Percentiles rank a stretch among this genome's conserved stretches.
phyloP scores from a whole-genome alignment of 2,113 vertebrate species.

The Nematolebias whitei region DNA sequence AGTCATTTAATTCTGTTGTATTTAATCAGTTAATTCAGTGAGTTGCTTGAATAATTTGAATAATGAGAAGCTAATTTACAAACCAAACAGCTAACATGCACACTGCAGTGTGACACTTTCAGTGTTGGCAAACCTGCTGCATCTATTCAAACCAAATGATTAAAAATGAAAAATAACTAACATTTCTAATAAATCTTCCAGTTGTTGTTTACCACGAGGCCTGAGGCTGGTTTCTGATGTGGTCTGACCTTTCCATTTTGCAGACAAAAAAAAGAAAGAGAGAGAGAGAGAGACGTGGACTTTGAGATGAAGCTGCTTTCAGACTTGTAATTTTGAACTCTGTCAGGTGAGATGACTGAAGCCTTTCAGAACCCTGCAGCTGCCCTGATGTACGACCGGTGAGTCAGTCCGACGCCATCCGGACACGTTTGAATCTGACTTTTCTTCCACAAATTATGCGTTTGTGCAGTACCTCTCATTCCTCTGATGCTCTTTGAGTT shows the following conservation, averaged over 20 bases:
- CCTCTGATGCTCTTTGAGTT: no score
- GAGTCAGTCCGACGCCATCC: constrained; percentile 31
- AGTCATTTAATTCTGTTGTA: constrained; percentile 6
- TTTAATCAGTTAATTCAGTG: constrained; percentile 4
- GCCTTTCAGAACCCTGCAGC: constrained; percentile 15
- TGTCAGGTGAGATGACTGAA: constrained; percentile 1
- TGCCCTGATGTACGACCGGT: constrained; percentile 26
- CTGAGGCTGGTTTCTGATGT: constrained; percentile 12
- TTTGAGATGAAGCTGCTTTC: constrained; percentile 14
- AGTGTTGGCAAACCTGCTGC: no score
- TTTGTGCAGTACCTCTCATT: no score
- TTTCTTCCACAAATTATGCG: no score
- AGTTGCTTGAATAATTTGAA: background rate
- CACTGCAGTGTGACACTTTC: no score
- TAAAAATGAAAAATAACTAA: background rate
- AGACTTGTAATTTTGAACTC: constrained; percentile 6
- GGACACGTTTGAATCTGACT: constrained; percentile 17
- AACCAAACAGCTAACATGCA: background rate
- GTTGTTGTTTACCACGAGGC: background rate
- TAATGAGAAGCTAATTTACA: background rate
- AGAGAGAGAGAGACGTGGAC: background rate
- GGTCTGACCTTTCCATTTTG: constrained; percentile 41
- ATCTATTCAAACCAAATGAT: no score
- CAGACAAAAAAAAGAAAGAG: background rate
- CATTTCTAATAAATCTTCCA: constrained; percentile 8